Evolutionary conservation across 2,888 invertebrate species (phyloP), one percentile per base, ranked within the genome.

Genomic region (Marronus borbonicus): DNA sequence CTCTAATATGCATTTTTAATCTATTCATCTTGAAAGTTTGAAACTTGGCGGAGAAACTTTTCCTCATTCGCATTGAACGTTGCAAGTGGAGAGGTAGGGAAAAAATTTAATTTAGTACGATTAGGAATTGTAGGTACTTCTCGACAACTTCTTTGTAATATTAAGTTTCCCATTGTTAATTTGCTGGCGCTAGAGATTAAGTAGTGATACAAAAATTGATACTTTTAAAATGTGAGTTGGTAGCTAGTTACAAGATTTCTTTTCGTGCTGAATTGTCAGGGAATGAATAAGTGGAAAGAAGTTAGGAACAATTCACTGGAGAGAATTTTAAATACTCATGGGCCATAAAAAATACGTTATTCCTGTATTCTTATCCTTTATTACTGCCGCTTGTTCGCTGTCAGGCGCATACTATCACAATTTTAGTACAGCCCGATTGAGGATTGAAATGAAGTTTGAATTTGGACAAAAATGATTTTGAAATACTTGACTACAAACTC

Each of bases 1-100:
- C 60, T 58, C 76, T 79, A 77, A 79, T 78, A 83, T 84, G 81
- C 82, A 84, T 84, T 83, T 83, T 83, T 83, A 83, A 84, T 84
- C 82, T 81, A 80, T 75, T 79, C 78, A 82, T 80, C 79, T 78
- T 81, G 79, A 80, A 81, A 82, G 80, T 83, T 83, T 65, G 49
- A 80, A 81, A 80, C 81, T 81, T 79, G 69, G 76, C 68, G 66
- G 76, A 39, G 58, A 76, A 78, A 78, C 76, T 78, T 78, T 65
- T 64, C 44, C 76, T 20, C 50, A 66, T 76, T 76, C 76, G 50
- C 65, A 66, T 52, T 76, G 66, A 65, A 50, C 66, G 66, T n/a
- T 76, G 52, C 58, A 49, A 64, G 72, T 36, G 58, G 60, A 60
- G 31, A 72, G 72, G 58, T 31, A 60, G 39, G 44, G 31, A 72